A percentile compares a stretch with the other conserved stretches of the same genome.
These are phyloP conservation scores for Natrix natrix DNA, from an alignment of 2,797 vertebrate species.

Conservation along the genomic window DNA sequence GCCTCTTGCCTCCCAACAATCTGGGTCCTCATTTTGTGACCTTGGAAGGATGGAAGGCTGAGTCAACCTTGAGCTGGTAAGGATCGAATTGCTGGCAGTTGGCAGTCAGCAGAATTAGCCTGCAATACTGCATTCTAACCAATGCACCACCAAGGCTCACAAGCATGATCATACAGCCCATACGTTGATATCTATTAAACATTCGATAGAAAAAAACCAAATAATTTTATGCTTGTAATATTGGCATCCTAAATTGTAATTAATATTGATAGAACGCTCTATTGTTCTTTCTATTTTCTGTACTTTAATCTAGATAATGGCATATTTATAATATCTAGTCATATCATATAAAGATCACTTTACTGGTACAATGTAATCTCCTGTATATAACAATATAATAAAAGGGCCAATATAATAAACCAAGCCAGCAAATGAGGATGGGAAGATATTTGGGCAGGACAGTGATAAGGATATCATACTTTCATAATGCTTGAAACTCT, in stretches of 20 bases:
- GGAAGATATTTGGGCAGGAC: neutral
- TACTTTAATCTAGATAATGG: neutral
- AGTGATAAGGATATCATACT: neutral
- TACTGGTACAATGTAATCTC: neutral
- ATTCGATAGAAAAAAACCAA: neutral
- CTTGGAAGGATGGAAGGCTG: neutral
- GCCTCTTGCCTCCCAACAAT: neutral
- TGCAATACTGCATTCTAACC: no score
- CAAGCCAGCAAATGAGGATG: neutral
- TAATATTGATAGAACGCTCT: neutral
- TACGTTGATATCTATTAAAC: neutral
- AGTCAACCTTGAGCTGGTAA: neutral
- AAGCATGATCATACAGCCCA: neutral
- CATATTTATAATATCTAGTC: neutral
- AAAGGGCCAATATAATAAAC: neutral
- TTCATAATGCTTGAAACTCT: neutral
- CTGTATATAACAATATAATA: neutral
- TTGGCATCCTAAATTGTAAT: neutral
- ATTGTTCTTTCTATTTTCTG: neutral
- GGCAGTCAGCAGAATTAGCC: neutral
- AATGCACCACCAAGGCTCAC: neutral
- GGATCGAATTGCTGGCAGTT: neutral
- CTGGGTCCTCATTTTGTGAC: neutral
- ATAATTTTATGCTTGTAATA: neutral
- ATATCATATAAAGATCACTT: neutral